Conservation (phyloP, 2,888 invertebrate species). For the Drosophila acutilabella region DNA sequence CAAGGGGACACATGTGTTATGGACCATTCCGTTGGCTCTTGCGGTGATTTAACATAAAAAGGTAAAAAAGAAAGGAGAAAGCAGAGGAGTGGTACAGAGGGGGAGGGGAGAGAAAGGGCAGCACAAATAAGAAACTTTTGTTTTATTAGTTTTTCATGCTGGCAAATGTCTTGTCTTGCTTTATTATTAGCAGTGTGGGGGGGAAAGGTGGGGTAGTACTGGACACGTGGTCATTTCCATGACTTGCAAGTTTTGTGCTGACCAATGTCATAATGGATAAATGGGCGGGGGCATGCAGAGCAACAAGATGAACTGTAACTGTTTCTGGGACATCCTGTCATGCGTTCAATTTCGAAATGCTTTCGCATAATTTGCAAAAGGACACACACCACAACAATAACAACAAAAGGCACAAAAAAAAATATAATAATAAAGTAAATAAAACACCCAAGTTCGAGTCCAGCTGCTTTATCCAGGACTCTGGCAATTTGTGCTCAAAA, state of each 20-base stretch:
- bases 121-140: conserved; percentile 70
- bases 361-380: conserved; percentile 84
- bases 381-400: conserved; percentile 49
- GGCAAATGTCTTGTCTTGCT: conserved; percentile 70
- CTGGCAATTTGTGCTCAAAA: conserved; percentile 77
- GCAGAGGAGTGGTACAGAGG: conserved; percentile 11
- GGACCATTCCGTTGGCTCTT: conserved; percentile 29
- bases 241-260: conserved; percentile 82
- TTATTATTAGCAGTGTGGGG: conserved; percentile 64
- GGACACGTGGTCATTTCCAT: conserved; percentile 61
- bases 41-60: conserved; percentile 80
- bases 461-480: background rate
- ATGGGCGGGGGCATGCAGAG: conserved; percentile 14
- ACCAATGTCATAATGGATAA: conserved; percentile 76
- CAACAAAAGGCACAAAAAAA: conserved; percentile 34
- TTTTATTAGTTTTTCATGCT: conserved; percentile 80
- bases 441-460: conserved; percentile 47
- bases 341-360: conserved; percentile 83
- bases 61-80: conserved; percentile 55
- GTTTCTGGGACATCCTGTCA: conserved; percentile 67
- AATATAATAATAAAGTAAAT: conserved; percentile 3
- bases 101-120: conserved; percentile 27
- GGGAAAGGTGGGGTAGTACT: background rate
- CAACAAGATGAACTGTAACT: conserved; percentile 1
- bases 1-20: conserved; percentile 72